Base-by-base conservation (phyloP, 2,797 vertebrate genomes). In the Lophotriccus pileatus region DNA sequence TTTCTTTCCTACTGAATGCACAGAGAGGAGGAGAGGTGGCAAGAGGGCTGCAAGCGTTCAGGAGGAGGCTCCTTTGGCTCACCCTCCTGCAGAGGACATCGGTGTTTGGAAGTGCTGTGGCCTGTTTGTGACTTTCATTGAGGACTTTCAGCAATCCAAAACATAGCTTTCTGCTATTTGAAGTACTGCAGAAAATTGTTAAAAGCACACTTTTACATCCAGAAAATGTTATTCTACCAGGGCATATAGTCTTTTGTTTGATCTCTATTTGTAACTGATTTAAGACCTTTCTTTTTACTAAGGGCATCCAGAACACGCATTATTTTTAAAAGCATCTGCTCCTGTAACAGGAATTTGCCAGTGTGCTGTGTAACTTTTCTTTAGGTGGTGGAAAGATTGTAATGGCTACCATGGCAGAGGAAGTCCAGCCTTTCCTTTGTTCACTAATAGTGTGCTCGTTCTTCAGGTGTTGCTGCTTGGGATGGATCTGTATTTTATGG, bases 381-480 rank as follows among this genome's bases (percentile, higher is more conserved):
- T 77, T 12, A 60, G 28, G 27, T 68, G 24, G 23, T 39, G 22
- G 30, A 66, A 88, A 46, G 36, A 32, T 66, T 23, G 4, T 41
- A 58, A 58, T 16, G 22, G 8, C 56, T 93, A 32, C 23, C 6
- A 6, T 7, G 7, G 37, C 41, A 75, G 21, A 53, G 16, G 50
- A 86, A 74, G 34, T 2, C 18, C 7, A 77, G 20, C 6, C 25
- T 72, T 62, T 55, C 8, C 5, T 44, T 77, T 77, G 22, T 25
- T 76, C 1, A 0, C 17, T 39, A 43, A 17, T 5, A 12, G 18
- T 0, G 0, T 50, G 30, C 5, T 75, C 0, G 0, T 68, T 77
- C 13, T 68, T 86, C 37, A 74, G 69, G 32, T 72, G 34, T 3
- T 67, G 23, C 34, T 87, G 55, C 39, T 70, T 49, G 27, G 25